Evolutionary conservation across 1,140 invertebrate genomes (phyloP).

Genomic region (Aphidius gifuensis): DNA sequence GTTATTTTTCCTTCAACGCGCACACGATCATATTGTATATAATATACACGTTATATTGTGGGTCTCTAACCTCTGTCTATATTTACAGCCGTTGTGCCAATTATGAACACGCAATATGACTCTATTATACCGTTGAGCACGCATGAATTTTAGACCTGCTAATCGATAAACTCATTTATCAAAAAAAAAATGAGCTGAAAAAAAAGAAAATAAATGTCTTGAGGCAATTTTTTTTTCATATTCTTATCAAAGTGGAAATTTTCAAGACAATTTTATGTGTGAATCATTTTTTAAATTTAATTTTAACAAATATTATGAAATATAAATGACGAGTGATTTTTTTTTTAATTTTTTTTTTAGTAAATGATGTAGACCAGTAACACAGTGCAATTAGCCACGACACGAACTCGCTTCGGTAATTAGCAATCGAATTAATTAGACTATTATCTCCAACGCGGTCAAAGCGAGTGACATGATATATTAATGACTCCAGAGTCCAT

Average conservation of each 20-base stretch:
- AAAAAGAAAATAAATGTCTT: too few species aligned
- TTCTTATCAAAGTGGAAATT: too few species aligned
- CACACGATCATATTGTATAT: constrained; percentile 1
- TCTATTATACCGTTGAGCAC: constrained; percentile 8
- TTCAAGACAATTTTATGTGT: too few species aligned
- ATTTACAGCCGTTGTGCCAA: constrained; percentile 28
- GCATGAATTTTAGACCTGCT: not conserved
- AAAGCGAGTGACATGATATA: too few species aligned
- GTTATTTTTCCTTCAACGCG: too few species aligned
- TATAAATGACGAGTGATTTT: too few species aligned
- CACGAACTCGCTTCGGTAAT: constrained; percentile 41
- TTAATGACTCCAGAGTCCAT: too few species aligned
- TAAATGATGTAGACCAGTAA: constrained; percentile 29
- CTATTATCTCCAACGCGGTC: constrained; percentile 38
- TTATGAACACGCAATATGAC: constrained; percentile 35
- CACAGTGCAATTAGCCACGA: constrained; percentile 45
- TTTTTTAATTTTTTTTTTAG: too few species aligned
- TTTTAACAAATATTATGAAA: too few species aligned
- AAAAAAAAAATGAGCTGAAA: too few species aligned
- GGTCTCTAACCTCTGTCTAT: constrained; percentile 29
- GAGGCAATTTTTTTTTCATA: too few species aligned
- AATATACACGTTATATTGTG: constrained; percentile 29
- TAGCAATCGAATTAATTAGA: constrained; percentile 50
- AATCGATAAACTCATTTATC: not conserved
- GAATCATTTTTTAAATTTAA: not conserved